A percentile compares a stretch with the other conserved stretches of the same genome.
phyloP scores from a whole-genome alignment of 35 echinoderm and acorn worm species.

The Apostichopus japonicus region DNA sequence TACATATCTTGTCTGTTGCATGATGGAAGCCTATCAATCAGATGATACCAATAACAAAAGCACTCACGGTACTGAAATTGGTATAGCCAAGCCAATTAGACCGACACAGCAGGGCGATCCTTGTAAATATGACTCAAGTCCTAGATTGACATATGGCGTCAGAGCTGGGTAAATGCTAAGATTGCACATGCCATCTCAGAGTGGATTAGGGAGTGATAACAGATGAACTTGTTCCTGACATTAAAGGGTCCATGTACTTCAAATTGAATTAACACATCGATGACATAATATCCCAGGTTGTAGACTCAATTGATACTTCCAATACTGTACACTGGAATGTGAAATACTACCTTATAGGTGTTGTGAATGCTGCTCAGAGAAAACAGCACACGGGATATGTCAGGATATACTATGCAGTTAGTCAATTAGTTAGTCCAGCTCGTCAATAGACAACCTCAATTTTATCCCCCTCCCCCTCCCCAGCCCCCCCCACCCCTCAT shows the following conservation, averaged over 20 bases:
- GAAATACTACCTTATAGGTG: too few species aligned
- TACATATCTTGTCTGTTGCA: too few species aligned
- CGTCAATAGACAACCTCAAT: too few species aligned
- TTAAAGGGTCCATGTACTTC: background rate
- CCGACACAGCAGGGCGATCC: background rate
- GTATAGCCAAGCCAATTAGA: conserved; percentile 20
- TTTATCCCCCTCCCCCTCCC: too few species aligned
- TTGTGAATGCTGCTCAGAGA: too few species aligned
- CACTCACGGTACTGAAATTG: conserved; percentile 7
- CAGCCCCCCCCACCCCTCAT: too few species aligned
- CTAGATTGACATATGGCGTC: background rate
- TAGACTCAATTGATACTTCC: too few species aligned
- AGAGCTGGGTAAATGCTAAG: background rate
- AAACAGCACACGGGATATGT: too few species aligned
- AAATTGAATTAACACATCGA: background rate
- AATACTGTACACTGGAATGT: too few species aligned
- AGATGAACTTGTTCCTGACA: background rate
- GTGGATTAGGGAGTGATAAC: background rate
- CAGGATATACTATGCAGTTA: too few species aligned
- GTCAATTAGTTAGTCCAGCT: too few species aligned
- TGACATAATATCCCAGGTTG: background rate
- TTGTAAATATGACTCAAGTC: background rate
- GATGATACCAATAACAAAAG: background rate
- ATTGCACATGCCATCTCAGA: background rate
- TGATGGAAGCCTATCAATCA: too few species aligned